Conservation (phyloP, 2,113 vertebrate genomes). For the Barbus barbus region DNA sequence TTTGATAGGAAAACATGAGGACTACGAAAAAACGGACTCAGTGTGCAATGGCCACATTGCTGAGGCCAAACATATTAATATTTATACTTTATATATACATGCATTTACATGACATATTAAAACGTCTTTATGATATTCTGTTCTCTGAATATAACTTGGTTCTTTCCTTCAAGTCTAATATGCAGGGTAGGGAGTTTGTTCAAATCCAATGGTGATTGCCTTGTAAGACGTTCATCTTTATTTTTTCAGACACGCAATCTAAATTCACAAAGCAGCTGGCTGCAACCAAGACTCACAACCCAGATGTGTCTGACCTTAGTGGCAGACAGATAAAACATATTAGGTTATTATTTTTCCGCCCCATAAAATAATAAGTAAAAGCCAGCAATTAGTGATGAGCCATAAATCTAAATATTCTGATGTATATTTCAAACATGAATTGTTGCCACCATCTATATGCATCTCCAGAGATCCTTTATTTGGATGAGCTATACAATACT, state of each 20-base stretch:
- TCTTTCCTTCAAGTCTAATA: not conserved
- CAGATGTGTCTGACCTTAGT: conserved; percentile 65
- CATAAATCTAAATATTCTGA: conserved; percentile 80
- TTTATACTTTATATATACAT: not conserved
- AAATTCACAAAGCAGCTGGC: conserved; percentile 49
- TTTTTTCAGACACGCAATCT: not conserved
- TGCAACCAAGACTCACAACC: conserved; percentile 25
- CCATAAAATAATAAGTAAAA: conserved; percentile 83
- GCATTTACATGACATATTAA: not conserved
- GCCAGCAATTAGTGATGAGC: conserved; percentile 77
- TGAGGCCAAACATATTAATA: not conserved
- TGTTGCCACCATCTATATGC: conserved; percentile 41
- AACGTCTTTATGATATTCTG: not conserved
- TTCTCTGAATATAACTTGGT: not conserved
- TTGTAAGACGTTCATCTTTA: not conserved
- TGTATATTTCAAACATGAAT: conserved; percentile 69
- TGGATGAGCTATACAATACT: conserved; percentile 72
- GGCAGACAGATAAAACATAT: conserved; percentile 71
- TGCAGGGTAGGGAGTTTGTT: not conserved
- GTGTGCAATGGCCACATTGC: not conserved
- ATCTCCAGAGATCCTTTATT: conserved; percentile 69
- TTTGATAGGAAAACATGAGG: too few species aligned
- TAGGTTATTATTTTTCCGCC: conserved; percentile 83
- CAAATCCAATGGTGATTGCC: conserved; percentile 22
- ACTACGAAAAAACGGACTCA: too few species aligned